These are phyloP conservation scores for Pollicipes pollicipes DNA, from an alignment of 1,140 invertebrate genomes.

Conservation along the genomic window DNA sequence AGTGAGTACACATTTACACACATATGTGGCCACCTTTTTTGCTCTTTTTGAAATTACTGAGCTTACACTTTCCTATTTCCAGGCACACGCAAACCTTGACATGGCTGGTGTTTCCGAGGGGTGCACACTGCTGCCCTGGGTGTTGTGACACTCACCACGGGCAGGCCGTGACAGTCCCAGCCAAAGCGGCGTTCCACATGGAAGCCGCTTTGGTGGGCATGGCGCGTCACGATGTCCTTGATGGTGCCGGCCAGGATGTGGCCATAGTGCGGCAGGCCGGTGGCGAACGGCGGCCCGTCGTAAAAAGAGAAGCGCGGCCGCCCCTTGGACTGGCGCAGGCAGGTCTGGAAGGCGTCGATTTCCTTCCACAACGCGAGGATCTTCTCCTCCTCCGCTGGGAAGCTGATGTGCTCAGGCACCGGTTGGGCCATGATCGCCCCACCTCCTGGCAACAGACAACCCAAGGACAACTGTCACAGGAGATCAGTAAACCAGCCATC, in stretches of 20 bases:
- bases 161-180: conserved; percentile 98
- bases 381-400: conserved; percentile 75
- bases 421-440: not conserved
- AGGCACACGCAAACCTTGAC: too few relatives aligned
- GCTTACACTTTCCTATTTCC: too few relatives aligned
- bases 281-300: conserved; percentile 98
- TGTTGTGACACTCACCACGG: conserved; percentile 50
- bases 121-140: too few relatives aligned
- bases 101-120: too few relatives aligned
- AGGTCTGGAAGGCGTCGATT: conserved; percentile 73
- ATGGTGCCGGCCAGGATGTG: conserved; percentile 96
- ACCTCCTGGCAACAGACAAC: too few relatives aligned
- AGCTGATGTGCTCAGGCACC: conserved; percentile 43
- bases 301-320: conserved; percentile 67
- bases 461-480: too few relatives aligned
- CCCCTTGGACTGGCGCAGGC: conserved; percentile 41
- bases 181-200: conserved; percentile 95
- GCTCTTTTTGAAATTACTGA: too few relatives aligned
- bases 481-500: too few relatives aligned
- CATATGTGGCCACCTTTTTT: too few relatives aligned
- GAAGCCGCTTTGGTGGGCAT: conserved; percentile 88
- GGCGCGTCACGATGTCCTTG: conserved; percentile 94
- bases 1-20: too few relatives aligned
- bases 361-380: conserved; percentile 64
- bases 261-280: conserved; percentile 96